phyloP scores from a whole-genome alignment of 2,797 vertebrate species.

The Amblyraja radiata region DNA sequence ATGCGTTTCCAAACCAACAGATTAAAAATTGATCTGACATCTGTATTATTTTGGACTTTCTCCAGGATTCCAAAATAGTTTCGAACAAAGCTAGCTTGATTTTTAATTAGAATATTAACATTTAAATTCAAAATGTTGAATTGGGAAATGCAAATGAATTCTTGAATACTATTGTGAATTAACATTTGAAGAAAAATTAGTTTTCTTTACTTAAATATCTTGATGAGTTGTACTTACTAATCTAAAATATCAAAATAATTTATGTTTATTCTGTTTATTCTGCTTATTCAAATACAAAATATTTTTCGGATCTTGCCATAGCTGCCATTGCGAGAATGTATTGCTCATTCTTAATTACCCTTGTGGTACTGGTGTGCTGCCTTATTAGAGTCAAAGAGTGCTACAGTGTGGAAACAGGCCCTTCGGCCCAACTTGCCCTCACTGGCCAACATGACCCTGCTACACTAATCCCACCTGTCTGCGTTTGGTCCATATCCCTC shows the following conservation, averaged over 20 bases:
- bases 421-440: too few species aligned
- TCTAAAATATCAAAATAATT: neutral
- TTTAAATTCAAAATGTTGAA: neutral
- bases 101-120: neutral
- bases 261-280: neutral
- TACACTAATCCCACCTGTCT: too few species aligned
- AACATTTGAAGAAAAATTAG: neutral
- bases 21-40: slow-evolving; percentile 52
- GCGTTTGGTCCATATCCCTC: too few species aligned
- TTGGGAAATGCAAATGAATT: neutral
- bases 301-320: too few species aligned
- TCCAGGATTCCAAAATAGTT: slow-evolving; percentile 48
- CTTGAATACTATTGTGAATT: neutral
- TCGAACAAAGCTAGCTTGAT: slow-evolving; percentile 53
- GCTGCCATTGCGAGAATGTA: too few species aligned
- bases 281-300: too few species aligned
- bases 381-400: too few species aligned
- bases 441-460: too few species aligned
- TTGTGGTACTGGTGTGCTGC: too few species aligned
- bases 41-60: slow-evolving; percentile 52
- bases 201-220: neutral
- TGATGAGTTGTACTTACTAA: neutral
- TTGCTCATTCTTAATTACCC: too few species aligned
- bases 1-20: slow-evolving; percentile 45
- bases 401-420: too few species aligned